These are phyloP conservation scores for Argya squamiceps DNA, from an alignment of 2,797 vertebrate genomes.

Conservation along the genomic window DNA sequence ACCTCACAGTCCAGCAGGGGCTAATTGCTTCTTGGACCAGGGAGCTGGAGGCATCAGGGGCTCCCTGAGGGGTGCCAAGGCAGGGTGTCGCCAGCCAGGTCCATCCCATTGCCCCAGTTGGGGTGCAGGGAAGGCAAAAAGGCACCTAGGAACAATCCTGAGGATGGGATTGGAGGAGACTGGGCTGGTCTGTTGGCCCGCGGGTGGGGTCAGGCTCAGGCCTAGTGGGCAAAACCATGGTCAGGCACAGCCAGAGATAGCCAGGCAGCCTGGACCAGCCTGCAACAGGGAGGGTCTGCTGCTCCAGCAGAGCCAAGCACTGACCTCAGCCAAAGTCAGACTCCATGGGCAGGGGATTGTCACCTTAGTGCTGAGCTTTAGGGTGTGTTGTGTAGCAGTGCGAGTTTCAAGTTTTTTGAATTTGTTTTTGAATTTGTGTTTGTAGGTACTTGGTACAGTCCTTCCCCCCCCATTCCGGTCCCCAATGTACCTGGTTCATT, in stretches of 20 bases:
- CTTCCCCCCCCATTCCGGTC: no score
- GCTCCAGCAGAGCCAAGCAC: not conserved
- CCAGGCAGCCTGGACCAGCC: no score
- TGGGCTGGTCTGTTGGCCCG: not conserved
- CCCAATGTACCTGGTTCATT: no score
- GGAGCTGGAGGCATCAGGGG: not conserved
- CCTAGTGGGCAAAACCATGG: no score
- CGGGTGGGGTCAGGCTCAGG: not conserved
- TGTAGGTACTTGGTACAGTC: no score
- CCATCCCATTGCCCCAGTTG: fast-evolving
- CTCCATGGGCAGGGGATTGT: not conserved
- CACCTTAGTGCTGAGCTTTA: not conserved
- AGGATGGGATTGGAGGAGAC: fast-evolving
- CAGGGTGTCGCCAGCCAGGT: not conserved
- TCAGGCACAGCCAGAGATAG: not conserved
- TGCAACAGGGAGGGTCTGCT: fast-evolving
- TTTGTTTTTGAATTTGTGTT: no score
- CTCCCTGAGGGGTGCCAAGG: fast-evolving
- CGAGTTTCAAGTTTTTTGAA: no score
- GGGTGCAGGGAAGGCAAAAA: not conserved
- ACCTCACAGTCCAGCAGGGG: fast-evolving
- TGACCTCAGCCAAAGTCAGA: not conserved
- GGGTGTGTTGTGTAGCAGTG: no score
- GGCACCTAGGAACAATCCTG: fast-evolving
- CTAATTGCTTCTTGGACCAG: not conserved